Evolutionary conservation across 2,113 vertebrate genomes (phyloP).

Genomic region (Vanacampus margaritifer): DNA sequence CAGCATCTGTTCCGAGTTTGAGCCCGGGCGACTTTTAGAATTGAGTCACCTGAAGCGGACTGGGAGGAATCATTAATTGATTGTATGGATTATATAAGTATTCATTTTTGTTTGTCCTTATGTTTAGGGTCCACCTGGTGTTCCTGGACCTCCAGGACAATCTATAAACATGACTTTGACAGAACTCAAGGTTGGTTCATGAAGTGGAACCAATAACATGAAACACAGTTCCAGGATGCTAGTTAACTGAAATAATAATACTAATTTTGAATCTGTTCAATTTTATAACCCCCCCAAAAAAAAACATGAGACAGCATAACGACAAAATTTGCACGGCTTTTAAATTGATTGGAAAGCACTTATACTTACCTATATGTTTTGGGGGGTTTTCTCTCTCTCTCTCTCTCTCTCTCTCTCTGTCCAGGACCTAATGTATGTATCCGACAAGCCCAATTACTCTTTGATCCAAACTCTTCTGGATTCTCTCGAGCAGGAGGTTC

Average conservation of each 20-base stretch:
- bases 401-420: not conserved
- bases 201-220: not conserved
- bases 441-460: slow-evolving; percentile 71
- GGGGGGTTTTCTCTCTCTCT: not conserved
- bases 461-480: slow-evolving; percentile 74
- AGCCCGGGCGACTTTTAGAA: not conserved
- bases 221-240: not conserved
- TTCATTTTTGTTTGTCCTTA: not conserved
- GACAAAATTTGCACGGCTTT: not conserved
- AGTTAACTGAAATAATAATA: too few relatives aligned
- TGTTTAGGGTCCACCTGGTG: slow-evolving; percentile 77
- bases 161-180: slow-evolving; percentile 65
- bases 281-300: not conserved
- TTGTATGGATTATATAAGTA: not conserved
- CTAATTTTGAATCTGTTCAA: too few relatives aligned
- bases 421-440: slow-evolving; percentile 75
- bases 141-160: slow-evolving; percentile 73
- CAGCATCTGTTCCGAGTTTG: not conserved
- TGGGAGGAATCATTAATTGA: not conserved
- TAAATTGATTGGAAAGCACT: not conserved
- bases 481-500: slow-evolving; percentile 74
- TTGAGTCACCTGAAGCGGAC: not conserved
- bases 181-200: slow-evolving; percentile 72
- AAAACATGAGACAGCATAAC: not conserved
- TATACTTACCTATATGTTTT: too few relatives aligned